Evolutionary conservation across 2,113 vertebrate genomes (phyloP), one percentile per base, ranked within the genome.

Genomic region (Gadus macrocephalus): DNA sequence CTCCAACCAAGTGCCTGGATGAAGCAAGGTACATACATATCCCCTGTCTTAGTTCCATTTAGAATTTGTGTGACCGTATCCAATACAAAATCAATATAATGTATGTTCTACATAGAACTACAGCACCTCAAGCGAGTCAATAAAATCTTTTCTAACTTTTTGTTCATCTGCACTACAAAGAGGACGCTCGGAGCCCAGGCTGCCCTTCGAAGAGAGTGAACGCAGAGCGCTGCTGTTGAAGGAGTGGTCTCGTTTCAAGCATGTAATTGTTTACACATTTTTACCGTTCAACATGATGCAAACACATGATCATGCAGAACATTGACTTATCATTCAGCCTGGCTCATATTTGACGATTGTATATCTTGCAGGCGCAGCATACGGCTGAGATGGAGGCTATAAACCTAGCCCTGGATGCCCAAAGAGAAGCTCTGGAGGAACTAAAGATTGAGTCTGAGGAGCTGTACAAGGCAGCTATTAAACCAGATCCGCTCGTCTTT

Each of bases 151-250:
- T n/a, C n/a, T 25, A 28, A 28, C 27, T n/a, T 35, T 31, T 35
- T 64, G 1, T 35, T 35, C 5, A 19, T 71, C 11, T 76, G 49
- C 84, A n/a, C 75, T 15, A 27, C 69, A 5, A 80, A 99, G 97
- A 86, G 75, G 90, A 16, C 89, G 97, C 56, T 77, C 78, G 1
- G 59, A 65, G 55, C 76, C 90, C 0, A 55, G 81, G 15, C 79
- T 94, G 31, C 73, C 91, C 5, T 86, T 88, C 65, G 95, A 96
- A 64, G 96, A 96, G 75, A 88, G 78, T 0, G 96, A 99, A 75
- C 83, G 86, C 22, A 90, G 95, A 84, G 94, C 93, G 11, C 73
- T 95, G 53, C 91, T 99, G 56, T 67, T 95, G 73, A 98, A 98
- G 79, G 92, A 89, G 63, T 99, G 97, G 97, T 75, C 85, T 38